phyloP scores from a whole-genome alignment of 2,888 invertebrate genomes.

The Terebella lapidaria region DNA sequence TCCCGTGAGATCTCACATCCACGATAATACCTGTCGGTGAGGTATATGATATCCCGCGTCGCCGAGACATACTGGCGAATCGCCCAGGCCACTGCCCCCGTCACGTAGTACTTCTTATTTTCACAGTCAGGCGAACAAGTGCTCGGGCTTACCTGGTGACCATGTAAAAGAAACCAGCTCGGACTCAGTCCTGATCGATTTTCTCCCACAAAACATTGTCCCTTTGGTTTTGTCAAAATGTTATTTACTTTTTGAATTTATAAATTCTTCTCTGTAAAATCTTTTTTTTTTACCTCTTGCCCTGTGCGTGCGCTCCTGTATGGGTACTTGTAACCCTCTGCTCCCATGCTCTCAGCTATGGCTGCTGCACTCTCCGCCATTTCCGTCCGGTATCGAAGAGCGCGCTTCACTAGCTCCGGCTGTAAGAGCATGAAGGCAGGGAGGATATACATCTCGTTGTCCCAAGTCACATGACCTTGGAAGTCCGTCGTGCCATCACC shows the following conservation, averaged over 20 bases:
- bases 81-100: conserved; percentile 34
- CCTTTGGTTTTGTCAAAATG: too few species aligned
- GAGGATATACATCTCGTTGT: conserved; percentile 35
- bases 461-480: conserved; percentile 38
- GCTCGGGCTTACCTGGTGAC: conserved; percentile 22
- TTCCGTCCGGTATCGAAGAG: conserved; percentile 26
- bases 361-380: conserved; percentile 20
- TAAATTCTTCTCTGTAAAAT: too few species aligned
- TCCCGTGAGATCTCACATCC: conserved; percentile 36
- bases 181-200: too few species aligned
- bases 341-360: conserved; percentile 21
- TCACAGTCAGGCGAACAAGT: conserved; percentile 4
- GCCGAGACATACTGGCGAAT: conserved; percentile 43
- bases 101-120: conserved; percentile 8
- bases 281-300: conserved; percentile 15
- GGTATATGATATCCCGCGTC: conserved; percentile 39
- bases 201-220: too few species aligned
- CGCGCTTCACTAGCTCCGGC: conserved; percentile 28
- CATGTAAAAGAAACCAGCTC: too few species aligned
- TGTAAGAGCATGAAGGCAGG: conserved; percentile 34
- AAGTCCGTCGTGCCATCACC: conserved; percentile 24
- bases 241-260: too few species aligned
- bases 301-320: conserved; percentile 34
- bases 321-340: conserved; percentile 28
- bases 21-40: conserved; percentile 27